Conservation (phyloP, 2,113 vertebrate genomes). For the Pygoscelis antarcticus region DNA sequence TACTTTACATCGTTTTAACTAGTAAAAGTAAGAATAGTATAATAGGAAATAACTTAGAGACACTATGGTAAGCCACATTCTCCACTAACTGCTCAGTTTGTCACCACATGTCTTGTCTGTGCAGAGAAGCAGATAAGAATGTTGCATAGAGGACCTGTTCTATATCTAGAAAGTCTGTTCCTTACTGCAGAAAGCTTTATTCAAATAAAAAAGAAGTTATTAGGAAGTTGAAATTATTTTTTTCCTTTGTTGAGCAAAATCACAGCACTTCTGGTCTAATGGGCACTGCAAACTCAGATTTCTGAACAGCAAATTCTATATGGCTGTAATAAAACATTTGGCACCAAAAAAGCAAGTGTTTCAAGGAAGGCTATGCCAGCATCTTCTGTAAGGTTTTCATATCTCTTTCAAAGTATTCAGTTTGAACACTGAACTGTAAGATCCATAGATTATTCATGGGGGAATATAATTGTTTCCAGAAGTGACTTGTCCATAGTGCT, state of each 20-base stretch:
- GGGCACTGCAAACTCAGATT: neutral
- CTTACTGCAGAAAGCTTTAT: neutral
- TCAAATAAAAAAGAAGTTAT: neutral
- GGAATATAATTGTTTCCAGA: neutral
- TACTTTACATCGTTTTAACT: neutral
- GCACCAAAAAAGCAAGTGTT: neutral
- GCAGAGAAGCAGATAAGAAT: neutral
- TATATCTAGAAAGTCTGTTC: neutral
- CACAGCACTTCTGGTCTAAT: neutral
- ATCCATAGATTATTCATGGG: neutral
- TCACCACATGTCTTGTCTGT: neutral
- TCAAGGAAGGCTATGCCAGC: neutral
- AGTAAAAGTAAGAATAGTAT: neutral
- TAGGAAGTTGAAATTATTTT: neutral
- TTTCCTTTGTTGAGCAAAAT: neutral
- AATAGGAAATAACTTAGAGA: neutral
- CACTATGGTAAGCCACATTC: neutral
- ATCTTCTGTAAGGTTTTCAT: neutral
- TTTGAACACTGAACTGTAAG: neutral
- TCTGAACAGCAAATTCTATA: neutral
- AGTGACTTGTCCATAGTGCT: neutral
- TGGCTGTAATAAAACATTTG: neutral
- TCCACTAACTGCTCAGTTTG: neutral
- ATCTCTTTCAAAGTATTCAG: neutral
- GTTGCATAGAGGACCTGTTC: neutral